Percentiles rank a stretch among this genome's conserved stretches.
These are phyloP conservation scores for Oncorhynchus tshawytscha DNA, from an alignment of 2,113 vertebrate species.

Conservation along the genomic window DNA sequence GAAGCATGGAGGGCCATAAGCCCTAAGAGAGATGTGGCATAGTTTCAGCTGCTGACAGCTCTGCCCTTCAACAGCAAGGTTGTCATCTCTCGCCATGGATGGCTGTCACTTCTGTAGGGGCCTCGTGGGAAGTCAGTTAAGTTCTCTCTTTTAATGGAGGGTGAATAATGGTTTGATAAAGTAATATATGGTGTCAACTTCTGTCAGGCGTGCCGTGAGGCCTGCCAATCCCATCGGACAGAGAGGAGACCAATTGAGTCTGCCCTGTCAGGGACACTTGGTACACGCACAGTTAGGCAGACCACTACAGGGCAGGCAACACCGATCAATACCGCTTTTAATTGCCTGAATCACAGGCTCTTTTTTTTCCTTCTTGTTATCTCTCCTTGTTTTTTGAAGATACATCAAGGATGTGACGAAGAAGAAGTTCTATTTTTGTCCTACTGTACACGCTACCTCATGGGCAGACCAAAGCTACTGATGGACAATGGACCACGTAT, in stretches of 20 bases:
- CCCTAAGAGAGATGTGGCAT: constrained; percentile 47
- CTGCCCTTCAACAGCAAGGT: constrained; percentile 53
- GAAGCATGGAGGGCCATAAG: constrained; percentile 39
- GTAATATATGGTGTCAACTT: constrained; percentile 65
- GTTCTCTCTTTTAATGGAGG: constrained; percentile 41
- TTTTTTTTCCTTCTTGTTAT: neutral
- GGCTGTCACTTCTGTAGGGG: constrained; percentile 39
- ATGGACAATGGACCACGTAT: neutral
- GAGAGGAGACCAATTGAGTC: constrained; percentile 66
- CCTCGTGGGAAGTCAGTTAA: constrained; percentile 16
- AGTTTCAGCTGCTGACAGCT: constrained; percentile 34
- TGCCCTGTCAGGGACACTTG: neutral
- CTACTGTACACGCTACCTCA: neutral
- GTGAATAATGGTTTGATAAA: constrained; percentile 62
- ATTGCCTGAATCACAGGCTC: constrained; percentile 5
- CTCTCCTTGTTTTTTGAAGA: neutral
- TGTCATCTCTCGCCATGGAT: constrained; percentile 51
- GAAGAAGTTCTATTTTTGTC: neutral
- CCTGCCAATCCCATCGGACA: constrained; percentile 65
- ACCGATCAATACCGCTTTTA: constrained; percentile 4
- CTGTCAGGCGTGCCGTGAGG: constrained; percentile 65
- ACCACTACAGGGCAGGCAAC: neutral
- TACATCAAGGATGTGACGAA: neutral
- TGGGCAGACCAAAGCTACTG: neutral
- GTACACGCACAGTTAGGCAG: neutral